Evolutionary conservation across 2,113 vertebrate genomes (phyloP).

Genomic region (Halichoerus grypus): DNA sequence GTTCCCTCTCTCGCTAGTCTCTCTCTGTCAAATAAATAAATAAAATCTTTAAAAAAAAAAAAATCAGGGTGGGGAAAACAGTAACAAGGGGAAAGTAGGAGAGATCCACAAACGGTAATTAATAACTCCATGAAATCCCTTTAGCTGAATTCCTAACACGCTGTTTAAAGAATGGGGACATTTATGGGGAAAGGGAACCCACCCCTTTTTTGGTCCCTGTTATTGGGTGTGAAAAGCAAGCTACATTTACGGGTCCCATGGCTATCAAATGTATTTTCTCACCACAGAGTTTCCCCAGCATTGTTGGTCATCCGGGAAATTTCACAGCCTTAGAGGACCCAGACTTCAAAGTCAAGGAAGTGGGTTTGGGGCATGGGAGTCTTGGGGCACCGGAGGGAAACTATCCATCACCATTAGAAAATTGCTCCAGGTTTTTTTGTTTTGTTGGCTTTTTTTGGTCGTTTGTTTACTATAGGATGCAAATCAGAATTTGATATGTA

Average conservation of each 20-base stretch:
- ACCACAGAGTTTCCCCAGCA: constrained; percentile 35
- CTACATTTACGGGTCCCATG: constrained; percentile 37
- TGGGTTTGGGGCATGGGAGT: neutral
- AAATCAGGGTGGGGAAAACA: constrained; percentile 54
- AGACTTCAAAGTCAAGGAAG: constrained; percentile 73
- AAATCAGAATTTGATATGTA: neutral
- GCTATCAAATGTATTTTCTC: constrained; percentile 64
- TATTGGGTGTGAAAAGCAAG: constrained; percentile 50
- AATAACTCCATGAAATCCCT: constrained; percentile 64
- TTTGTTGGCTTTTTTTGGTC: too few species aligned
- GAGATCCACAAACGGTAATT: constrained; percentile 60
- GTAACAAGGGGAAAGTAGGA: neutral
- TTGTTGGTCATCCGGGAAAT: constrained; percentile 78
- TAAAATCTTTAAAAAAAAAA: too few species aligned
- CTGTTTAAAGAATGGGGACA: constrained; percentile 53
- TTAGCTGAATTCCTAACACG: constrained; percentile 65
- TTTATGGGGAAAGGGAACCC: constrained; percentile 43
- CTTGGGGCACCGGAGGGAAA: neutral
- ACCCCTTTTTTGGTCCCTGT: neutral
- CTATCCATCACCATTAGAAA: constrained; percentile 14
- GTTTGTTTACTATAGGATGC: neutral
- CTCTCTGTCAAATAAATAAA: too few species aligned
- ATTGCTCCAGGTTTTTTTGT: neutral
- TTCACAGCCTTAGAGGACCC: constrained; percentile 61
- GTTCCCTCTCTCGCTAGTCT: too few species aligned